phyloP scores from a whole-genome alignment of 1,140 invertebrate species.

The Drosophila nigrodunni region DNA sequence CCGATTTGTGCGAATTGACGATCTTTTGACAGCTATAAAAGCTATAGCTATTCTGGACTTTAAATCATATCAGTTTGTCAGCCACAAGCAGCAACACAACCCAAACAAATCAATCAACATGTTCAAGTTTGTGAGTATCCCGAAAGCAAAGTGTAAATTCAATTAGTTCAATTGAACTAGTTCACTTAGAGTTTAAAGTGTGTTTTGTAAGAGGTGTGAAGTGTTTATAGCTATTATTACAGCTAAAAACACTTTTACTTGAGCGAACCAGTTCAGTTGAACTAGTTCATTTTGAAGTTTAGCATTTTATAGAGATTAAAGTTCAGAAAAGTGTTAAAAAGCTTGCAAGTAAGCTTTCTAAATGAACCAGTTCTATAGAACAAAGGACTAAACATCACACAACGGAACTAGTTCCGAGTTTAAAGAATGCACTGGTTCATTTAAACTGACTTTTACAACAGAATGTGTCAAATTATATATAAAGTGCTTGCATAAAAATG shows the following conservation, averaged over 20 bases:
- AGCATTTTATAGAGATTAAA: too few relatives aligned
- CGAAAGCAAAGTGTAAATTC: background rate
- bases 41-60: conserved; percentile 29
- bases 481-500: background rate
- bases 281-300: too few relatives aligned
- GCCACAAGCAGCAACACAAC: conserved; percentile 55
- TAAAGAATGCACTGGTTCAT: background rate
- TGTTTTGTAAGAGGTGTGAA: too few relatives aligned
- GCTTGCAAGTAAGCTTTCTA: too few relatives aligned
- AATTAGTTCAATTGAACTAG: background rate
- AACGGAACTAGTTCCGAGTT: background rate
- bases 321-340: too few relatives aligned
- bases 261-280: too few relatives aligned
- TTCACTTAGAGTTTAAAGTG: background rate
- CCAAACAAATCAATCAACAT: conserved; percentile 60
- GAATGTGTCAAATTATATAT: background rate
- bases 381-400: background rate
- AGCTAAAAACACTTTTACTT: too few relatives aligned
- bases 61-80: conserved; percentile 75
- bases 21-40: conserved; percentile 58
- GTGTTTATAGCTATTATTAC: too few relatives aligned
- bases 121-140: conserved; percentile 83
- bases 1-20: conserved; percentile 1
- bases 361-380: too few relatives aligned
- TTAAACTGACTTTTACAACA: background rate